Base-by-base conservation (phyloP, 2,113 vertebrate genomes). In the Sterrhoptilus dennistouni region DNA sequence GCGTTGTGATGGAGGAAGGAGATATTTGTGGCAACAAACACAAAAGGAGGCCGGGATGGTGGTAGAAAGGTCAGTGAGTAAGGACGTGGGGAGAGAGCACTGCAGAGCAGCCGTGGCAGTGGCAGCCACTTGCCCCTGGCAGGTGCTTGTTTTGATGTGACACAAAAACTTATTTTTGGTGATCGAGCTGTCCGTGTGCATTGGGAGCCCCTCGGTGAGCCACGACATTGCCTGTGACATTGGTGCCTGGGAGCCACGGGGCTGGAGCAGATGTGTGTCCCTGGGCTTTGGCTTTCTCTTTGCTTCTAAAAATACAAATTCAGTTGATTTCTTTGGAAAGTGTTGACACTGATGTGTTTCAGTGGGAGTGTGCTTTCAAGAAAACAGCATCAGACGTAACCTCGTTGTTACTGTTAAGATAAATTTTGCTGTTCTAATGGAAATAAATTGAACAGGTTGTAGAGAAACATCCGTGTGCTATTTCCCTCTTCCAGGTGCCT, bases 81-180 rank as follows among this genome's bases (percentile, higher is more conserved):
- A 94, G 95, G 95, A 86, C 68, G 0, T 64, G 83, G 64, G 75
- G 49, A 49, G 49, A 49, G 60, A 50, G 53, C 27, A 5, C 71
- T 92, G 91, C 91, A 60, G 84, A 81, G 74, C 89, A 53, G 77
- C 0, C 44, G 81, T 90, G 88, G 90, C 47, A 50, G 42, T 2
- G 83, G 71, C 91, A 94, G 59, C 71, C 3, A 5, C 89, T 96
- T 2, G 86, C 83, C 93, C 50, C 59, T 87, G 93, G 87, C 95
- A 94, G 92, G 93, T 91, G 92, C 87, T 90, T 74, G 45, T 93
- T 93, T 66, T 86, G 90, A 50, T 83, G 75, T 93, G 90, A 93
- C 95, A 94, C 72, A 87, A 83, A 92, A 53, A 84, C 92, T 92
- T 89, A 87, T 89, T 96, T 95, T 95, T 72, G 93, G 92, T 78